phyloP scores from a whole-genome alignment of 2,797 vertebrate genomes.

The Natrix natrix region DNA sequence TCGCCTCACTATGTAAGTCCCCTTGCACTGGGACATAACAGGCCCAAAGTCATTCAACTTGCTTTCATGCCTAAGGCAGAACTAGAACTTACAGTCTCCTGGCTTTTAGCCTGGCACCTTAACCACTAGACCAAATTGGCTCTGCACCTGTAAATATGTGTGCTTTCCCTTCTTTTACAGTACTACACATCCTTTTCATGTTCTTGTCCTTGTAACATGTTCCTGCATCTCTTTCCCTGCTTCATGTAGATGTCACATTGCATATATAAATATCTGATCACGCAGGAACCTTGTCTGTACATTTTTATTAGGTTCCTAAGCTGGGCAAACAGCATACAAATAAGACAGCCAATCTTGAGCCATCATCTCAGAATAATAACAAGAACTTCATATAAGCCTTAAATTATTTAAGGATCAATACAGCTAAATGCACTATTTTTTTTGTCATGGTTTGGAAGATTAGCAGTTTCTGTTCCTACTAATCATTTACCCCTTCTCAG shows the following conservation, averaged over 20 bases:
- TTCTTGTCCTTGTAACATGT: background rate
- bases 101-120: background rate
- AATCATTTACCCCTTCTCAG: background rate
- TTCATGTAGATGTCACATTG: background rate
- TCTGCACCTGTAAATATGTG: background rate
- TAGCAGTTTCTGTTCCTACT: background rate
- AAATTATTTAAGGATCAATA: background rate
- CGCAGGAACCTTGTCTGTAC: background rate
- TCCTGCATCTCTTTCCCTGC: background rate
- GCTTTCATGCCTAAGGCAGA: background rate
- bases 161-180: background rate
- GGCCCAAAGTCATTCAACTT: background rate
- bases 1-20: too few relatives aligned
- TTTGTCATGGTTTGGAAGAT: background rate
- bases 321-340: background rate
- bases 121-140: background rate
- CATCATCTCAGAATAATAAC: background rate
- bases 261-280: background rate
- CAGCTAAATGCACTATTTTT: background rate
- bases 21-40: too few relatives aligned
- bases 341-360: background rate
- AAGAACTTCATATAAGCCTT: background rate
- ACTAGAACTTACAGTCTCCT: background rate
- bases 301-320: background rate
- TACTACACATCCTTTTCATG: background rate